Conservation (phyloP, 2,888 invertebrate genomes). For the Himalopsyche japonica region DNA sequence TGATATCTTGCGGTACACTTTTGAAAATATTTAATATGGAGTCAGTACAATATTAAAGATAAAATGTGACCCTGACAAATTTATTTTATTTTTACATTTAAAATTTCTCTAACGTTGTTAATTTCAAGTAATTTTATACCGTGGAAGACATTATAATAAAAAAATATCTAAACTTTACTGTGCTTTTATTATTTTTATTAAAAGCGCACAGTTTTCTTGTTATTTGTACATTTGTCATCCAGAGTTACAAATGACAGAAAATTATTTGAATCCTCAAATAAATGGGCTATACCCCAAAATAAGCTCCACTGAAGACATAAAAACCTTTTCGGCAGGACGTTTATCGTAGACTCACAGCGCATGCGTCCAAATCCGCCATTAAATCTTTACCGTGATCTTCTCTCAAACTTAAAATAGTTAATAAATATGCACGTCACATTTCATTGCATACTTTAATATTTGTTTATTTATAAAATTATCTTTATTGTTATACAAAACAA, state of each 20-base stretch:
- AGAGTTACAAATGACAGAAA: neutral
- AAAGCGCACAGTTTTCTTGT: neutral
- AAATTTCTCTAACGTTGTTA: no score
- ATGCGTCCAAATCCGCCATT: neutral
- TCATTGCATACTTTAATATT: no score
- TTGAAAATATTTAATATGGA: no score
- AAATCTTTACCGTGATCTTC: neutral
- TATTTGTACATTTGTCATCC: neutral
- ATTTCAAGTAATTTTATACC: no score
- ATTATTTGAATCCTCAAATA: neutral
- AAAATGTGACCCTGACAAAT: no score
- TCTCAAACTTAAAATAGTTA: neutral
- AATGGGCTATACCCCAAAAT: neutral
- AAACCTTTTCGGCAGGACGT: neutral
- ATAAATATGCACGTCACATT: no score
- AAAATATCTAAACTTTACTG: neutral
- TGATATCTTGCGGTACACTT: no score
- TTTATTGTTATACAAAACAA: no score
- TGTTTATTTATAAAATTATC: no score
- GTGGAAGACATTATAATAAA: no score
- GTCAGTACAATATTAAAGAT: no score
- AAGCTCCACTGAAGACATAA: neutral
- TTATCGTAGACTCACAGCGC: neutral
- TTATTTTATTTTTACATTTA: no score
- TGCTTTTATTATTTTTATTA: neutral